Evolutionary conservation across 2,888 invertebrate genomes (phyloP), one percentile per base, ranked within the genome.

Genomic region (Digitonthophagus gazella): DNA sequence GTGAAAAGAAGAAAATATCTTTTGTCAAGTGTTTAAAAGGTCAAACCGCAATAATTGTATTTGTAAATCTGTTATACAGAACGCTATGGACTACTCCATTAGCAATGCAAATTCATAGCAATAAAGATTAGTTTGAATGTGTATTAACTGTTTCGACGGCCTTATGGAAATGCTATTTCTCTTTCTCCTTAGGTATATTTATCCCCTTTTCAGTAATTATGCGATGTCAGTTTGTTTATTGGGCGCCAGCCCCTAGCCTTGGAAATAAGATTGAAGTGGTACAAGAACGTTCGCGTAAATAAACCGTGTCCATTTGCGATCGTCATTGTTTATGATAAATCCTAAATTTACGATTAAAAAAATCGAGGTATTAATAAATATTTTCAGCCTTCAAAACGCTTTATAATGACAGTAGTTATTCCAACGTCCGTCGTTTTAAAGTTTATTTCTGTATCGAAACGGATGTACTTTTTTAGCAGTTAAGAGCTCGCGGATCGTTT

Each of bases 11-110:
- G 28, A 44, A 44, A 44, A 44, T 44, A 8, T 64, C 65, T 19
- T 65, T 68, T 58, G 68, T 68, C 68, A 68, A 65, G 68, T 68
- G 68, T 68, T 65, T 19, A 15, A 68, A 68, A 68, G 68, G 68
- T 68, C 68, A 68, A 54, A 58, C 57, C 58, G 65, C 65, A 65
- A 68, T 68, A 65, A 68, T 68, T 68, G 58, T 68, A 65, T 19
- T 15, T 20, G 65, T 65, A 65, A 61, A 68, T 68, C 65, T 68
- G 65, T 65, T 68, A 65, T 54, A 68, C 58, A 58, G 65, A 65
- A 65, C 44, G 65, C 20, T 68, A 65, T 65, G 65, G 58, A 28
- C 22, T 22, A 55, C 58, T 20, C 55, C 61, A 68, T 68, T 68
- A 61, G 68, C 68, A 61, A 58, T 68, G 68, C 68, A 65, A 68